These are phyloP conservation scores for Bradynema listronoti DNA, from an alignment of 1,140 invertebrate genomes.

Conservation along the genomic window DNA sequence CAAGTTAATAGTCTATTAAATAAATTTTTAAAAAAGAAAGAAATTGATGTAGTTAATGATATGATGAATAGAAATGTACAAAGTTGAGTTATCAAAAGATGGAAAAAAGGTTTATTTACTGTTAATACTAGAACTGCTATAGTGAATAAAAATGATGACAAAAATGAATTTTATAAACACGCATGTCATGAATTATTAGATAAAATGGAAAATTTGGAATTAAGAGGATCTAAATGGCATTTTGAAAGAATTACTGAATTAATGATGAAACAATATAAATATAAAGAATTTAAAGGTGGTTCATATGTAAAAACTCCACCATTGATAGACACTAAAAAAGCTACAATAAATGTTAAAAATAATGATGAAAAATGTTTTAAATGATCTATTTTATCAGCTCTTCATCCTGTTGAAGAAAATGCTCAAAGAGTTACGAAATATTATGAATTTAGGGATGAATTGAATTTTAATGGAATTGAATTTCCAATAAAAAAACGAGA, in stretches of 20 bases:
- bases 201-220: constrained; percentile 18
- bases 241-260: constrained; percentile 17
- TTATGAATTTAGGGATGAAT: constrained; percentile 24
- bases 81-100: too few species aligned
- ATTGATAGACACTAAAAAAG: constrained; percentile 34
- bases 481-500: constrained; percentile 30
- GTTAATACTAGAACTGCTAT: constrained; percentile 16
- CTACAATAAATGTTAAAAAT: constrained; percentile 36
- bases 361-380: constrained; percentile 39
- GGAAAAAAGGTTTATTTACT: constrained; percentile 6
- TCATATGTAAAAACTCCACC: constrained; percentile 17
- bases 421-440: constrained; percentile 28
- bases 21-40: constrained; percentile 22
- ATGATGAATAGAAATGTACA: constrained; percentile 34
- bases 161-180: constrained; percentile 30
- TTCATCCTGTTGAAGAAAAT: constrained; percentile 27
- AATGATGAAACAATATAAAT: constrained; percentile 21
- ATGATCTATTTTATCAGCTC: constrained; percentile 23
- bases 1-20: too few species aligned
- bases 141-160: constrained; percentile 16
- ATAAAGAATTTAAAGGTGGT: constrained; percentile 18
- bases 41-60: constrained; percentile 30
- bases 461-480: constrained; percentile 23
- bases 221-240: constrained; percentile 22
- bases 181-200: constrained; percentile 17